A percentile compares a stretch with the other conserved stretches of the same genome.
These are phyloP conservation scores for Darevskia nairensis DNA, from an alignment of 2,797 vertebrate species.

Conservation along the genomic window DNA sequence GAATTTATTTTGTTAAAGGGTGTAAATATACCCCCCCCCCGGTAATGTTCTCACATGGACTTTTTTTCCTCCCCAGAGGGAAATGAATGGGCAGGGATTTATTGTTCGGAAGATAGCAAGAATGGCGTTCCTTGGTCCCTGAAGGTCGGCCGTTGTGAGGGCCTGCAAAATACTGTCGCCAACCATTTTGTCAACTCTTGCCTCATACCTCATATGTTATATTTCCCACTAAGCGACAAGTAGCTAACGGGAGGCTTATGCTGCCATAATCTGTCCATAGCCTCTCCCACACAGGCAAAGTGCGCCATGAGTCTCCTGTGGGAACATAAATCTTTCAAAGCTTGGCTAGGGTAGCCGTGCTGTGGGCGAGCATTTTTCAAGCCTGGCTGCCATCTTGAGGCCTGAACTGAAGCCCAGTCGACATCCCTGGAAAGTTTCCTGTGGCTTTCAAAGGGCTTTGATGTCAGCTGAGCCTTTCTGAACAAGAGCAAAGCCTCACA, in stretches of 20 bases:
- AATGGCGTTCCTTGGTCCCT: accelerated
- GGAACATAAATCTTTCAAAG: neutral
- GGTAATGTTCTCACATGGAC: neutral
- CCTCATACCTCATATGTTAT: neutral
- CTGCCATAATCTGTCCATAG: neutral
- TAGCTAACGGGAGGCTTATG: neutral
- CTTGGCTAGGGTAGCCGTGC: neutral
- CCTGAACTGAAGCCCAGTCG: neutral
- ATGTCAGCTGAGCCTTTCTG: accelerated
- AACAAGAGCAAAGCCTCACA: neutral
- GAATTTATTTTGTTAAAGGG: neutral
- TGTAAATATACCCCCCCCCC: neutral
- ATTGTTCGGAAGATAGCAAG: neutral
- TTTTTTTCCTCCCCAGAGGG: neutral
- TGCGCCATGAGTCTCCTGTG: neutral
- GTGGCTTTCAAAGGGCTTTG: neutral
- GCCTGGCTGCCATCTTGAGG: neutral
- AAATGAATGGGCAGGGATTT: neutral
- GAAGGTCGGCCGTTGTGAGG: accelerated
- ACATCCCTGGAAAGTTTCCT: accelerated
- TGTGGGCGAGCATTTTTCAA: neutral
- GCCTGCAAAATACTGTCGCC: accelerated
- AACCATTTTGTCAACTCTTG: neutral
- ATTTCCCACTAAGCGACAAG: neutral
- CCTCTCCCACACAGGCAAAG: neutral